Evolutionary conservation across 2,113 vertebrate species (phyloP).

Genomic region (Mastomys natalensis): DNA sequence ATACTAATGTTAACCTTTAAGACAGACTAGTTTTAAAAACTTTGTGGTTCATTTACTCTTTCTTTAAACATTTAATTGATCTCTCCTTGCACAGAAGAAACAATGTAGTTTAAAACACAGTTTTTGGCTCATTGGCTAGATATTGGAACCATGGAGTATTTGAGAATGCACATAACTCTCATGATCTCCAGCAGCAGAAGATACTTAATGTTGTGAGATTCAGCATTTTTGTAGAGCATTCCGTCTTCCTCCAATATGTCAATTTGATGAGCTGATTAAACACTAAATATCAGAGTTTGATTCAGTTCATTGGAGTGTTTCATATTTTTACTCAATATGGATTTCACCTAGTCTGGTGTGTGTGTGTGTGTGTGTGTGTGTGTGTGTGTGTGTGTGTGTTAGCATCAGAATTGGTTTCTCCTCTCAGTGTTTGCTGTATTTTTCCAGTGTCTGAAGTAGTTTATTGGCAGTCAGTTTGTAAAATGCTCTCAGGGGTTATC

Average conservation of each 20-base stretch:
- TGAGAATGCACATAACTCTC: not conserved
- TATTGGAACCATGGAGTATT: not conserved
- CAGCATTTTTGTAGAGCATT: not conserved
- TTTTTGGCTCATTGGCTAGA: slow-evolving; percentile 7
- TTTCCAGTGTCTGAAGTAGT: slow-evolving; percentile 54
- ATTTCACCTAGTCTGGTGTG: slow-evolving; percentile 26
- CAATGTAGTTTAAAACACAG: slow-evolving; percentile 43
- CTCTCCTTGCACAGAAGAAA: not conserved
- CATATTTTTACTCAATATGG: slow-evolving; percentile 14
- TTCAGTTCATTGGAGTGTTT: slow-evolving; percentile 30
- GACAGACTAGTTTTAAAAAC: slow-evolving; percentile 21
- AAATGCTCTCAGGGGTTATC: slow-evolving; percentile 61
- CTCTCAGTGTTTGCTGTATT: slow-evolving; percentile 48
- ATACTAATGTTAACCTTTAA: slow-evolving; percentile 4
- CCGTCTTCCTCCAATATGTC: not conserved
- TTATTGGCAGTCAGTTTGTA: slow-evolving; percentile 68
- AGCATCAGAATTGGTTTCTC: slow-evolving; percentile 57
- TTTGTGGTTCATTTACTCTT: slow-evolving; percentile 34
- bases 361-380: not conserved
- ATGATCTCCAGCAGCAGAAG: not conserved
- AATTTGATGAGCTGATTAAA: slow-evolving; percentile 32
- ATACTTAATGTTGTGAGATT: not conserved
- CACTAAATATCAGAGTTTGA: not conserved
- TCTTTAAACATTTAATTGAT: slow-evolving; percentile 53
- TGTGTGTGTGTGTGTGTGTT: not conserved